Percentiles rank a stretch among this genome's conserved stretches.
phyloP scores from a whole-genome alignment of 2,888 invertebrate genomes.

The Holacanthella duospinosa region DNA sequence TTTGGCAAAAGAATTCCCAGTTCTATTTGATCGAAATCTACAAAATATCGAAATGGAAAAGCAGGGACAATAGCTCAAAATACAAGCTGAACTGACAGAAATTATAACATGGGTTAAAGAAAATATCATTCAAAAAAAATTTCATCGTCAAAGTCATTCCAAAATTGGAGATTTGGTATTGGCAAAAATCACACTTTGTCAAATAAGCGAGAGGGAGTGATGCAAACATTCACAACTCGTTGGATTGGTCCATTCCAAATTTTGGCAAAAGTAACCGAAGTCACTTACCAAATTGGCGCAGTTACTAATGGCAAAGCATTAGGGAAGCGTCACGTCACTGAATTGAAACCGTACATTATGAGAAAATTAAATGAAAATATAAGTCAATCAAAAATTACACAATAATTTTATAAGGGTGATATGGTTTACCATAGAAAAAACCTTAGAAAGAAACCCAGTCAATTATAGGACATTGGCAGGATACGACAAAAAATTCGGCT shows the following conservation, averaged over 20 bases:
- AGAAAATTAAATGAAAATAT: neutral
- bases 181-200: no score
- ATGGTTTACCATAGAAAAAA: neutral
- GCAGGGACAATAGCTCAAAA: neutral
- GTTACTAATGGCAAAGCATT: neutral
- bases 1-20: conserved; percentile 10
- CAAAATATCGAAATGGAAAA: neutral
- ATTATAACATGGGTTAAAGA: conserved; percentile 13
- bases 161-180: no score
- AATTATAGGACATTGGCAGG: neutral
- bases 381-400: neutral
- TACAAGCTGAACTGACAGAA: neutral
- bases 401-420: neutral
- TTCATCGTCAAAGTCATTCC: conserved; percentile 8
- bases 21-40: no score
- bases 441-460: neutral
- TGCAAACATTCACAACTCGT: conserved; percentile 10
- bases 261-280: conserved; percentile 1
- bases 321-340: neutral
- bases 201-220: conserved; percentile 8
- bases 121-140: conserved; percentile 10
- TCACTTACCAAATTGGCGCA: conserved; percentile 8
- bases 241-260: conserved; percentile 16
- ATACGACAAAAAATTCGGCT: neutral
- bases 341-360: conserved; percentile 8